A percentile compares a stretch with the other conserved stretches of the same genome.
Evolutionary conservation across 2,888 invertebrate genomes (phyloP).

Genomic region (Dolichopus griseipennis): DNA sequence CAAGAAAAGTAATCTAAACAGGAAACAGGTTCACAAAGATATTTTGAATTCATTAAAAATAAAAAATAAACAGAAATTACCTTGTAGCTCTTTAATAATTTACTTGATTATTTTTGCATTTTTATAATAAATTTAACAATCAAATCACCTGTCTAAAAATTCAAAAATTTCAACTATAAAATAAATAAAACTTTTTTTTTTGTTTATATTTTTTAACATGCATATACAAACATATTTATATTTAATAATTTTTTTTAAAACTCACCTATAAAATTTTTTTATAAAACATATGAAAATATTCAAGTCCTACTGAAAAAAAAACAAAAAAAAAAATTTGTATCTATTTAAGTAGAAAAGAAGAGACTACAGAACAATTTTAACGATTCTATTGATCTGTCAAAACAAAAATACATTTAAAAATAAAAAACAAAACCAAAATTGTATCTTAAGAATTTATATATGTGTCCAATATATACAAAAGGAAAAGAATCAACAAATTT

Average conservation of each 20-base stretch:
- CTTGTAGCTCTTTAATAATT: not conserved
- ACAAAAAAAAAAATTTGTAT: not conserved
- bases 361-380: not conserved
- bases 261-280: not conserved
- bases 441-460: not conserved
- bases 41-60: not conserved
- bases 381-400: conserved; percentile 6
- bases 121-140: conserved; percentile 1
- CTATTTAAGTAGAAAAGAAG: too few relatives aligned
- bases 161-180: not conserved
- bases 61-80: too few relatives aligned
- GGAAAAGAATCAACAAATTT: not conserved
- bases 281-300: too few relatives aligned
- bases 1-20: too few relatives aligned
- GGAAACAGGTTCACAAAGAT: not conserved
- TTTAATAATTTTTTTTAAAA: not conserved
- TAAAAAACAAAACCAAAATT: not conserved
- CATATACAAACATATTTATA: too few relatives aligned
- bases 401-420: not conserved
- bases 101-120: not conserved
- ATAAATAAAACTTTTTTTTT: not conserved
- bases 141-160: conserved; percentile 6
- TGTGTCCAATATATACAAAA: not conserved
- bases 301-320: too few relatives aligned
- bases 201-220: too few relatives aligned